Percentiles rank a stretch among this genome's conserved stretches.
Evolutionary conservation across 2,797 vertebrate species (phyloP).

Genomic region (Epinephelus malabaricus): DNA sequence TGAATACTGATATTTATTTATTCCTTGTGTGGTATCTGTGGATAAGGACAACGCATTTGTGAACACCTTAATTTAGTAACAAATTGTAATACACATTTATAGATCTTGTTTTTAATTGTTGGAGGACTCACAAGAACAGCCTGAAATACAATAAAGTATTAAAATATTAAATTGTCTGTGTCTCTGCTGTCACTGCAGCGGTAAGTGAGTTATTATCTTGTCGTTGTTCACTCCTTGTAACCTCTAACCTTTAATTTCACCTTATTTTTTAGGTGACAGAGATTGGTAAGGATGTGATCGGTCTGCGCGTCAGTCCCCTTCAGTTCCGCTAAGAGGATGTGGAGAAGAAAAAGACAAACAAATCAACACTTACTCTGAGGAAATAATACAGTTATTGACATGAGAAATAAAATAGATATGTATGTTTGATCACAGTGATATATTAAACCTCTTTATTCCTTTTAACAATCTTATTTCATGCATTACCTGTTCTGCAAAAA

Average conservation of each 20-base stretch:
- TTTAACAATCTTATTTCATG: slow-evolving; percentile 27
- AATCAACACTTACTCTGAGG: slow-evolving; percentile 41
- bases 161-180: background rate
- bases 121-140: background rate
- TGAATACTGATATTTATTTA: background rate
- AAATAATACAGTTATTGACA: slow-evolving; percentile 27
- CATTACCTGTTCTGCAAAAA: slow-evolving; percentile 33
- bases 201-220: accelerated
- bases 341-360: slow-evolving; percentile 26
- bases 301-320: slow-evolving; percentile 95
- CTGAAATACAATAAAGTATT: background rate
- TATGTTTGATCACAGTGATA: slow-evolving; percentile 47
- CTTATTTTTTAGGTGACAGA: slow-evolving; percentile 90
- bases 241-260: background rate
- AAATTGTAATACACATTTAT: background rate
- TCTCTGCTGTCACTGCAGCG: background rate
- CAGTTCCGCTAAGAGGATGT: slow-evolving; percentile 92
- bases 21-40: background rate
- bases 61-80: background rate
- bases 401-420: slow-evolving; percentile 38
- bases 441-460: slow-evolving; percentile 53
- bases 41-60: background rate
- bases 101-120: background rate
- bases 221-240: background rate
- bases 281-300: slow-evolving; percentile 97